Evolutionary conservation across 2,888 invertebrate species (phyloP), one percentile per base, ranked within the genome.

Genomic region (Nomada hirtipes): DNA sequence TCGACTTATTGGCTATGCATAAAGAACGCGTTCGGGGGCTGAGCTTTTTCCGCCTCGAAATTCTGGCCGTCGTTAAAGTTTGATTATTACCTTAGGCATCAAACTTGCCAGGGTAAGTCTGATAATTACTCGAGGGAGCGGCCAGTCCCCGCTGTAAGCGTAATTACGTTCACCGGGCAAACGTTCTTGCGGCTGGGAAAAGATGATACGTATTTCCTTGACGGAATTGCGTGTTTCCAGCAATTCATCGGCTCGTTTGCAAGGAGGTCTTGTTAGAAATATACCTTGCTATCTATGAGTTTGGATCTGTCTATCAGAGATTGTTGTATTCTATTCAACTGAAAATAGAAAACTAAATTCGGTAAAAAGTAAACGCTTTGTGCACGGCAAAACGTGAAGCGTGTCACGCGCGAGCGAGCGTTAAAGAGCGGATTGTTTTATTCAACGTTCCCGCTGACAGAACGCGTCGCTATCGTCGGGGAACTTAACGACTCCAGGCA

Each of bases 121-220:
- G 61, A 68, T 85, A 85, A 85, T 82, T 79, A 85, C 85, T 72
- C 79, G 47, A 70, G 82, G 79, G 85, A 82, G 47, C 47, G 42
- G 18, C 18, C 65, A 36, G n/a, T 47, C 50, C 78, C 57, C 42
- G 69, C 50, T n/a, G 42, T 55, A 50, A 65, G 42, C n/a, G 36
- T 36, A 65, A 80, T 69, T 65, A 44, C 13, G 23, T 9, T 55
- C 36, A 15, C 29, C 9, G 29, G 26, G 63, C 20, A n/a, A 47
- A 69, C 20, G 18, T 71, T 76, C 57, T 11, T 55, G 20, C 60
- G 26, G 18, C 36, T 42, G 57, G n/a, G 64, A 69, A 79, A 78
- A 63, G n/a, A 20, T 7, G 2, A 44, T 18, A 36, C 23, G 36
- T 55, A n/a, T 10, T 23, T 57, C 29, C 50, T 44, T 63, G 2